phyloP scores from a whole-genome alignment of 2,113 vertebrate genomes.

The Arvicanthis niloticus region DNA sequence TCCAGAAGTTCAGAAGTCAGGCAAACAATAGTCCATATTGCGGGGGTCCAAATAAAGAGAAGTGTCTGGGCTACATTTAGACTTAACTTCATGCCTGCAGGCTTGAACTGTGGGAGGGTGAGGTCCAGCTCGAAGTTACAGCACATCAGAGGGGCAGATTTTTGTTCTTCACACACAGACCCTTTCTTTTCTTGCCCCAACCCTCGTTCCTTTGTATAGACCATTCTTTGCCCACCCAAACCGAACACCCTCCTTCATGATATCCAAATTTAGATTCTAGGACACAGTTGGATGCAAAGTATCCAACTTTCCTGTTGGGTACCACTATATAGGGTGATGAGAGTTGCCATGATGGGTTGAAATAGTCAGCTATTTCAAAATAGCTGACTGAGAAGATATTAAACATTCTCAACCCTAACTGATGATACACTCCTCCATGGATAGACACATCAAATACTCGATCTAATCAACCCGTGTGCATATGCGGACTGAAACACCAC shows the following conservation, averaged over 20 bases:
- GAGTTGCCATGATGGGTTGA: not conserved
- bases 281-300: not conserved
- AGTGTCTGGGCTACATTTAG: not conserved
- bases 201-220: not conserved
- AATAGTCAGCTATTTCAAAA: not conserved
- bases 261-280: not conserved
- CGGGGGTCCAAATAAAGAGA: not conserved
- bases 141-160: not conserved
- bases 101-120: not conserved
- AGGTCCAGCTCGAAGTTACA: not conserved
- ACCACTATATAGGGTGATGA: not conserved
- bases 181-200: too few relatives aligned
- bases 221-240: not conserved
- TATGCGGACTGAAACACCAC: not conserved
- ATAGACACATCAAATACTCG: not conserved
- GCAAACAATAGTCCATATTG: not conserved
- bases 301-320: not conserved
- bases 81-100: not conserved
- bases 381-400: not conserved
- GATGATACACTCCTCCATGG: not conserved
- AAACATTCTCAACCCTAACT: not conserved
- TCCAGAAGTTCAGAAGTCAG: slow-evolving; percentile 21
- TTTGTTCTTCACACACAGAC: not conserved
- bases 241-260: not conserved
- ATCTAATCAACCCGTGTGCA: not conserved